Percentiles rank a stretch among this genome's conserved stretches.
Evolutionary conservation across 2,888 invertebrate species (phyloP).

Genomic region (Sisyra terminalis): DNA sequence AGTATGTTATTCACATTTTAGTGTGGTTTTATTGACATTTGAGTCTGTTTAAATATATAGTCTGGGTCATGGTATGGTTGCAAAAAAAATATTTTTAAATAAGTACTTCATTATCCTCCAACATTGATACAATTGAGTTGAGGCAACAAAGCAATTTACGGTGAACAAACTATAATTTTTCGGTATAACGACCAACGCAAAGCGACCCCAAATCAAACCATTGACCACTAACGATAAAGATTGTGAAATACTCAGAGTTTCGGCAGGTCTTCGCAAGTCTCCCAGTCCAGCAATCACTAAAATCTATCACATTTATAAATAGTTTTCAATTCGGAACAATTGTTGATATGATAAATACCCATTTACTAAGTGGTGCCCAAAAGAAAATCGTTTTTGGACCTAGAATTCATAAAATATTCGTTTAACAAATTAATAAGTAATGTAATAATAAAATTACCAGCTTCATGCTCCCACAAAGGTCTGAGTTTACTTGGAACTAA

Average conservation of each 20-base stretch:
- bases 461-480: constrained; percentile 95
- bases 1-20: too few species aligned
- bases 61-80: too few species aligned
- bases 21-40: too few species aligned
- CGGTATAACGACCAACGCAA: constrained; percentile 84
- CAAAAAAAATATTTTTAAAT: too few species aligned
- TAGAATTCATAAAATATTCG: not conserved
- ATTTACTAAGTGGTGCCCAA: constrained; percentile 6
- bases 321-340: not conserved
- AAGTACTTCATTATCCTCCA: not conserved
- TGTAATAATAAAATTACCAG: constrained; percentile 56
- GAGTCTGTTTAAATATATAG: too few species aligned
- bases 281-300: constrained; percentile 69
- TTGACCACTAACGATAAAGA: constrained; percentile 67
- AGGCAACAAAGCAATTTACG: constrained; percentile 5
- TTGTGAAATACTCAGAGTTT: constrained; percentile 63
- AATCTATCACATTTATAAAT: constrained; percentile 27
- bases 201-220: constrained; percentile 78
- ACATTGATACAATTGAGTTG: not conserved
- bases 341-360: not conserved
- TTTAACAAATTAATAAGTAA: too few species aligned
- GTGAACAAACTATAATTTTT: constrained; percentile 76
- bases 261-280: constrained; percentile 71
- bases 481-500: constrained; percentile 63
- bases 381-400: constrained; percentile 11